Percentiles rank a stretch among this genome's conserved stretches.
These are phyloP conservation scores for Bombus superbus DNA, from an alignment of 1,140 invertebrate genomes.

Conservation along the genomic window DNA sequence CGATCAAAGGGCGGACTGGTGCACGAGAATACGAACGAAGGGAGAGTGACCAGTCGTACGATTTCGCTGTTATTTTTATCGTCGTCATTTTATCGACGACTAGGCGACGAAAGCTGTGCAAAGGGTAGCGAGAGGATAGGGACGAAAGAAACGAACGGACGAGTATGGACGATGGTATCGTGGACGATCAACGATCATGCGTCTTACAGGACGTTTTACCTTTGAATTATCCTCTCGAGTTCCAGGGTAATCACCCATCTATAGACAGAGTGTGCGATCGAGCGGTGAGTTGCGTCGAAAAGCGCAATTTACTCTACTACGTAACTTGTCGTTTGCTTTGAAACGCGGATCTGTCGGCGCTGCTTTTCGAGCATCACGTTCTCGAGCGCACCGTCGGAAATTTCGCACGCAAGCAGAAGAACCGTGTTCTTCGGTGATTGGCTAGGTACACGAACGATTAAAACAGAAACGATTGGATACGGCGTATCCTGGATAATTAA, in stretches of 20 bases:
- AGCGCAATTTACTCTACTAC: background rate
- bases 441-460: background rate
- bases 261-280: background rate
- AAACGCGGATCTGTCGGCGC: background rate
- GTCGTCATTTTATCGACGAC: constrained; percentile 48
- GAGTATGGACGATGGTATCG: background rate
- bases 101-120: background rate
- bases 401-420: background rate
- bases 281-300: background rate
- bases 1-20: constrained; percentile 55
- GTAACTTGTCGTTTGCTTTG: background rate
- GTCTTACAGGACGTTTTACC: constrained; percentile 6
- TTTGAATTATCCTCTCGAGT: constrained; percentile 20
- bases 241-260: background rate
- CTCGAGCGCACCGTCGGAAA: background rate
- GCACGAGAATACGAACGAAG: background rate
- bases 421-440: too few species aligned
- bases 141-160: background rate
- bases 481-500: background rate
- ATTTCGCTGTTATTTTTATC: constrained; percentile 52
- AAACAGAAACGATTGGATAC: background rate
- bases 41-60: constrained; percentile 19
- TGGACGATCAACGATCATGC: constrained; percentile 15
- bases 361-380: background rate
- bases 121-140: constrained; percentile 29